Conservation (phyloP, 2,113 vertebrate genomes). For the human region GRCh38 chr4:95409001-95409500, state of each 20-base stretch:
- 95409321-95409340: not conserved
- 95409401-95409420: not conserved
- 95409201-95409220: not conserved
- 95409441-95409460: not conserved
- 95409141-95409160: not conserved
- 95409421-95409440: not conserved
- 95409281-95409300: not conserved
- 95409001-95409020: not conserved
- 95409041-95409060: not conserved
- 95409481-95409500: not conserved
- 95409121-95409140: not conserved
- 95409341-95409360: not conserved
- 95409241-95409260: not conserved
- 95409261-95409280: conserved; percentile 3
- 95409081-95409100: not conserved
- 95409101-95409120: not conserved
- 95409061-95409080: not conserved
- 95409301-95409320: not conserved
- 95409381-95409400: not conserved
- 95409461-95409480: not conserved
- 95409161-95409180: not conserved
- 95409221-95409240: not conserved
- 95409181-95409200: not conserved
- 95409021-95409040: not conserved
- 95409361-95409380: not conserved